These are phyloP conservation scores for Porites lobata DNA, from an alignment of 92 coral and sea anemone genomes.

Conservation along the genomic window DNA sequence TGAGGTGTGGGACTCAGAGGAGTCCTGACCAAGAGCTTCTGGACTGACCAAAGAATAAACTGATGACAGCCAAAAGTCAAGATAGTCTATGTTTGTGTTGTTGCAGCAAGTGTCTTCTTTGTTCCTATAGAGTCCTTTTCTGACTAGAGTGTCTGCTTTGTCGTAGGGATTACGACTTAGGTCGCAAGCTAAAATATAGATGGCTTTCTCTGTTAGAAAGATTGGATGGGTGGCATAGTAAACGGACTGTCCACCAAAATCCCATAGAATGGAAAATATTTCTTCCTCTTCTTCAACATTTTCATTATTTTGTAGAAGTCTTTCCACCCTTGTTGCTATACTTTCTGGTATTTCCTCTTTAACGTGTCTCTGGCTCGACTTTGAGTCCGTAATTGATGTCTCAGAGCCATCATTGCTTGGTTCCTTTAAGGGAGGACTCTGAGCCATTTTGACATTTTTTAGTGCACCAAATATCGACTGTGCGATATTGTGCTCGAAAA, in stretches of 20 bases:
- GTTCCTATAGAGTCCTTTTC: conserved; percentile 22
- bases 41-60: conserved; percentile 22
- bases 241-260: conserved; percentile 74
- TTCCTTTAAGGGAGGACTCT: background rate
- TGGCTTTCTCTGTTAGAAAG: conserved; percentile 54
- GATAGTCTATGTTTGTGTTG: conserved; percentile 57
- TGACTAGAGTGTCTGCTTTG: conserved; percentile 34
- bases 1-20: background rate
- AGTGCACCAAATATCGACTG: background rate
- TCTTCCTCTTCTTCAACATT: background rate
- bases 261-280: conserved; percentile 55
- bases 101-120: conserved; percentile 19
- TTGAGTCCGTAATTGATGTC: background rate
- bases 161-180: conserved; percentile 36
- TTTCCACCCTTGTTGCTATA: conserved; percentile 8
- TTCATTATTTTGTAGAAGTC: background rate
- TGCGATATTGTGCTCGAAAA: background rate
- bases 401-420: background rate
- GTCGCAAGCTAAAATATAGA: conserved; percentile 57
- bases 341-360: conserved; percentile 3
- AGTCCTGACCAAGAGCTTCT: background rate
- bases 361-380: background rate
- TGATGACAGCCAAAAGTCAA: conserved; percentile 71
- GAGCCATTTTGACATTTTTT: background rate
- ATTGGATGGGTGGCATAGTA: conserved; percentile 71